These are phyloP conservation scores for Xiphophorus maculatus DNA, from an alignment of 2,113 vertebrate species.

Conservation along the genomic window DNA sequence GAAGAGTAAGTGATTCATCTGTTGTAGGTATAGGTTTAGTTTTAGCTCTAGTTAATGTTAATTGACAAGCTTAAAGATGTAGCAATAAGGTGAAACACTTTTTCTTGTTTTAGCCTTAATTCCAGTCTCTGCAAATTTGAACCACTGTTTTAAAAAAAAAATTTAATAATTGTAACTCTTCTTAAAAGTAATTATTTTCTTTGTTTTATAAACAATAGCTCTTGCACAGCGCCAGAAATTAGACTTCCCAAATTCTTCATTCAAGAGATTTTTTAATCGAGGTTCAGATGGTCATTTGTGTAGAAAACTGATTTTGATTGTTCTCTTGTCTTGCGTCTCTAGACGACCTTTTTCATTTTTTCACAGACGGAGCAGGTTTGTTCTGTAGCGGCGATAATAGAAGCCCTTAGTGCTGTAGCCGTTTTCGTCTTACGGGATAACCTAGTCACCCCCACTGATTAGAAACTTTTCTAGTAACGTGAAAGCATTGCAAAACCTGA, in stretches of 20 bases:
- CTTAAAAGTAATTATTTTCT: not conserved
- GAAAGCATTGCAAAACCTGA: constrained; percentile 2
- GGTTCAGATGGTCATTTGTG: constrained; percentile 30
- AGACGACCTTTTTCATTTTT: constrained; percentile 75
- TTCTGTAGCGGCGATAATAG: constrained; percentile 59
- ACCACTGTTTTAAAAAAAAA: no score
- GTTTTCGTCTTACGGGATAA: constrained; percentile 29
- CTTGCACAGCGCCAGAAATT: constrained; percentile 17
- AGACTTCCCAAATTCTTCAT: constrained; percentile 3
- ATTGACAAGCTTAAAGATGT: not conserved
- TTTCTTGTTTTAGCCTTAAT: not conserved
- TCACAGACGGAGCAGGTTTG: constrained; percentile 77
- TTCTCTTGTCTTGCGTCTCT: constrained; percentile 61
- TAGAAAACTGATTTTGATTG: constrained; percentile 57
- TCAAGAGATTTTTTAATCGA: constrained; percentile 21
- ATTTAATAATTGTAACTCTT: no score
- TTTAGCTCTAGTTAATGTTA: not conserved
- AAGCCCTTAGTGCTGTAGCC: constrained; percentile 39
- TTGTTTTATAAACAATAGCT: constrained; percentile 13
- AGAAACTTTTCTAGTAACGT: constrained; percentile 40
- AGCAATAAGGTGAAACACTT: no score
- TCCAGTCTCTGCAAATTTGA: not conserved
- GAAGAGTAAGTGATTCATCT: constrained; percentile 87
- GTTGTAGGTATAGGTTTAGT: constrained; percentile 12
- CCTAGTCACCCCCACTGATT: constrained; percentile 39